phyloP scores from a whole-genome alignment of 2,797 vertebrate species.

The Mus spretus region DNA sequence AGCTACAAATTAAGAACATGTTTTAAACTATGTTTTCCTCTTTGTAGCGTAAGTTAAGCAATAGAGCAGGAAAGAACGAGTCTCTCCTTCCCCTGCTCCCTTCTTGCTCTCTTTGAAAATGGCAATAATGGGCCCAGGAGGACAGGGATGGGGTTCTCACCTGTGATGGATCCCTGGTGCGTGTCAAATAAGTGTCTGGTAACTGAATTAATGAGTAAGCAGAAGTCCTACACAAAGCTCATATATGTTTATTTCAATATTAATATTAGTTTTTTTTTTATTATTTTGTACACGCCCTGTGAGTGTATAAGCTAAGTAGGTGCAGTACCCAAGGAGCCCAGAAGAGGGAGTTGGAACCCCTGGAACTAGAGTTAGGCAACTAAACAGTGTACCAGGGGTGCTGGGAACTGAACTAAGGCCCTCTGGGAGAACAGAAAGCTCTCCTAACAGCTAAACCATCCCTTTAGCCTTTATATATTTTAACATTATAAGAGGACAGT shows the following conservation, averaged over 20 bases:
- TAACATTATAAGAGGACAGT: neutral
- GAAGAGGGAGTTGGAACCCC: neutral
- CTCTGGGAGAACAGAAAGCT: neutral
- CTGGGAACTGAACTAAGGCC: neutral
- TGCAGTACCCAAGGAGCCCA: neutral
- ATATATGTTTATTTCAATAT: neutral
- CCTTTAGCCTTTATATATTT: neutral
- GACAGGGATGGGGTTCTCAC: neutral
- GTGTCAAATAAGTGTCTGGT: neutral
- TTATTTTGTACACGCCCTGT: neutral
- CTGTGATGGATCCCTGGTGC: neutral
- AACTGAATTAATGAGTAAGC: conserved; percentile 9
- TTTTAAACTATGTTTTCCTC: too few relatives aligned
- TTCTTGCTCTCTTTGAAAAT: conserved; percentile 33
- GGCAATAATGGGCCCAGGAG: neutral
- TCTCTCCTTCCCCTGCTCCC: neutral
- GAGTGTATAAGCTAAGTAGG: neutral
- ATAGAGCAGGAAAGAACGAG: neutral
- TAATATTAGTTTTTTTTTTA: neutral
- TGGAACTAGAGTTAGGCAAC: neutral
- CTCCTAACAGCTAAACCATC: neutral
- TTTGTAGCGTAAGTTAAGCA: conserved; percentile 61
- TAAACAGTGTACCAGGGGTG: neutral
- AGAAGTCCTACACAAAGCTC: neutral
- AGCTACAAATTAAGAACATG: conserved; percentile 59